Evolutionary conservation across 2,888 invertebrate genomes (phyloP), one percentile per base, ranked within the genome.

Genomic region (Dryadula phaetusa): DNA sequence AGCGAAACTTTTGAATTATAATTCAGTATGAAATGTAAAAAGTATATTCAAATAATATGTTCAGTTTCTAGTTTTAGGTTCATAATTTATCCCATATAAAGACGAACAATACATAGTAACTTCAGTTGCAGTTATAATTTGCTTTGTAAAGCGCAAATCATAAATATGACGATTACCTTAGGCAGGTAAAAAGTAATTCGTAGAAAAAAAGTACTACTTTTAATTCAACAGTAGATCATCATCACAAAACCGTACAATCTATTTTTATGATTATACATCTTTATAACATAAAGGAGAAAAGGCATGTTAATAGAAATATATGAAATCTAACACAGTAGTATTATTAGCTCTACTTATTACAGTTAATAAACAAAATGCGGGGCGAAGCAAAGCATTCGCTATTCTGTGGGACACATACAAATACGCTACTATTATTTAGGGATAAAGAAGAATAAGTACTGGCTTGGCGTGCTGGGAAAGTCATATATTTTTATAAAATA

Each of bases 401-500:
- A 25, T 65, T 49, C 49, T 49, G 64, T 25, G 40, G 49, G 64
- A 65, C 64, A 60, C 49, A 65, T 56, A 65, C 49, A 65, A 65
- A 65, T 58, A 60, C 28, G 49, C 40, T 42, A 47, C 64, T 65
- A 65, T 65, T 65, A 60, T 65, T 65, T 65, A 65, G 46, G 64
- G 64, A 60, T 65, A 62, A 62, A 66, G 61, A 66, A 52, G 44
- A 66, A 66, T 69, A 66, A 69, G 62, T 34, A 44, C 58, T 58
- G 25, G 49, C 58, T 34, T 22, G 60, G 53, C 63, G 40, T 28
- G 42, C 61, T 46, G 53, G 52, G 67, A 18, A 61, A 69, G 63
- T 67, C 54, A 64, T 63, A 67, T 61, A 69, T 69, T 69, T 69
- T 69, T 64, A 53, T 56, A 53, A 42, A 66, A 72, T 66, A 72